Percentiles rank a stretch among this genome's conserved stretches.
Conservation (phyloP, 1,140 invertebrate genomes). For the Tetragnatha versicolor region DNA sequence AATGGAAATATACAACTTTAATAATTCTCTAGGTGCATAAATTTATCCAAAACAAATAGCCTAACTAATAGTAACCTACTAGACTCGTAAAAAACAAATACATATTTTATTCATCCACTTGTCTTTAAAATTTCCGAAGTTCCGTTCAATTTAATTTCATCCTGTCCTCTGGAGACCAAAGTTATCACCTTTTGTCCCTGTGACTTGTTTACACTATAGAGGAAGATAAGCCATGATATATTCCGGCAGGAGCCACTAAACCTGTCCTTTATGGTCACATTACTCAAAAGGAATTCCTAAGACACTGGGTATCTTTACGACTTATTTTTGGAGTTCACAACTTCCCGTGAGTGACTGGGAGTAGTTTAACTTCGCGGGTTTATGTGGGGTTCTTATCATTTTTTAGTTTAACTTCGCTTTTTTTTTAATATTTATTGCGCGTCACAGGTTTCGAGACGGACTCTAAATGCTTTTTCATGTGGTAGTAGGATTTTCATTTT, state of each 20-base stretch:
- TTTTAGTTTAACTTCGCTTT: slow-evolving; percentile 35
- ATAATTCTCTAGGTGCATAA: no score
- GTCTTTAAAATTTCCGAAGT: no score
- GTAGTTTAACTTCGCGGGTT: slow-evolving; percentile 34
- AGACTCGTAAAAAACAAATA: no score
- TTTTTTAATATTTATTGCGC: slow-evolving; percentile 29
- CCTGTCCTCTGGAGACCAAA: no score
- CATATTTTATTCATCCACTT: no score
- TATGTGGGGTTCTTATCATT: slow-evolving; percentile 26
- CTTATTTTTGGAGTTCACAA: slow-evolving; percentile 24
- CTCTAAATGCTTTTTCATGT: no score
- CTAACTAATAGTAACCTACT: no score
- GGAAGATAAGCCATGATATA: slow-evolving; percentile 20
- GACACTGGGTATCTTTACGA: slow-evolving; percentile 22
- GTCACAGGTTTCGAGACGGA: slow-evolving; percentile 1
- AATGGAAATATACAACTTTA: no score
- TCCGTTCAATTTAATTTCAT: no score
- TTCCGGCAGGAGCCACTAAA: slow-evolving; percentile 25
- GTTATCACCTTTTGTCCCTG: slow-evolving; percentile 11
- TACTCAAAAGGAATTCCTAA: slow-evolving; percentile 26
- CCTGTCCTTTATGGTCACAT: slow-evolving; percentile 42
- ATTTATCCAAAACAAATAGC: no score
- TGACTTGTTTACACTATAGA: slow-evolving; percentile 24
- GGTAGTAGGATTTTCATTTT: no score
- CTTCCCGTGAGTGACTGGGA: slow-evolving; percentile 1